phyloP scores from a whole-genome alignment of 2,797 vertebrate species.

The Diplodus puntazzo region DNA sequence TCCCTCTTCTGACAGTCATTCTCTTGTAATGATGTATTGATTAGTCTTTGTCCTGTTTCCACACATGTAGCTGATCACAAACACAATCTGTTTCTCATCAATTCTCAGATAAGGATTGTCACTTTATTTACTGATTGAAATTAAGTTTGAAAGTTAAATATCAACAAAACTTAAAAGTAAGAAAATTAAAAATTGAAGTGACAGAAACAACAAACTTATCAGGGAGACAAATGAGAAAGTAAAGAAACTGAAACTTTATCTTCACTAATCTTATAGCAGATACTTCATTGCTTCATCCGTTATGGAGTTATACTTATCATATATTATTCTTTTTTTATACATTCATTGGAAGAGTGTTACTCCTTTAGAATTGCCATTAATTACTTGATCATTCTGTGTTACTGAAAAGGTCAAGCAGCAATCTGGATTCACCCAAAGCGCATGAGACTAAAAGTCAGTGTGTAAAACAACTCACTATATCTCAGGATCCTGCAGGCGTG shows the following conservation, averaged over 20 bases:
- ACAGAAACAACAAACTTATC: background rate
- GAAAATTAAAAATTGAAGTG: background rate
- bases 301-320: background rate
- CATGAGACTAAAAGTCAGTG: background rate
- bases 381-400: background rate
- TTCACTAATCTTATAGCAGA: background rate
- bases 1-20: background rate
- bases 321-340: background rate
- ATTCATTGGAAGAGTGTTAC: background rate
- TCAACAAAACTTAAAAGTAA: background rate
- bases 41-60: background rate
- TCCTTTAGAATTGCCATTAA: background rate
- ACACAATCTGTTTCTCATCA: too few relatives aligned
- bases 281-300: background rate
- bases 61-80: background rate
- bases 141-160: background rate
- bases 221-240: background rate
- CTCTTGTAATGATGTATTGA: too few relatives aligned
- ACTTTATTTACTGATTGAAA: too few relatives aligned
- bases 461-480: background rate
- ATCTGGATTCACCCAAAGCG: background rate
- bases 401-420: background rate
- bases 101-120: too few relatives aligned
- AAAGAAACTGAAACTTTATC: background rate
- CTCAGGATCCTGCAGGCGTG: slow-evolving; percentile 18